Base-by-base conservation (phyloP, 2,888 invertebrate species). In the Stenchaetothrips biformis region DNA sequence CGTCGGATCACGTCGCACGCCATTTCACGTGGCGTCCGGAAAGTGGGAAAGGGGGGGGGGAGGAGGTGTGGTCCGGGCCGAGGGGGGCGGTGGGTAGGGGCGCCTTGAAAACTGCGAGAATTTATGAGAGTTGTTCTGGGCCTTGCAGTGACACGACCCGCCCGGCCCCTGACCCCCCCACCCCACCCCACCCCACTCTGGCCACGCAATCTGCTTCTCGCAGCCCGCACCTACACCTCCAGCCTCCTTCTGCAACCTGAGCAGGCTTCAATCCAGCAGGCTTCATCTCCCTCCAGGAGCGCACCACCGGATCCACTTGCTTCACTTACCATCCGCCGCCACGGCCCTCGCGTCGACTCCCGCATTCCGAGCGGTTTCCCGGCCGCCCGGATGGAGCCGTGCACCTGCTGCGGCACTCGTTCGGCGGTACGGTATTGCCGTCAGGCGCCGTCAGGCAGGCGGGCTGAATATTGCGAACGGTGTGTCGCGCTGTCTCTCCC, bases 121-220 rank as follows among this genome's bases (percentile, higher is more conserved):
- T 74, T 74, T 74, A 74, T 74, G 67, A 74, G 67, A 74, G 67
- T 74, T 74, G 67, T 74, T 74, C 67, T 7, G 67, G 67, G 67
- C 25, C 67, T 25, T 74, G 67, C 67, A 74, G 67, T 25, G 67
- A 74, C 67, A 74, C 67, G 59, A 59, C 59, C 18, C 18, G 59
- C 59, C 59, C 16, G 67, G 7, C 67, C 67, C 21, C 67, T 13
- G 59, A 13, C 6, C 16, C 59, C 13, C 13, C 18, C 16, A 7
- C 59, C 59, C 13, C 13, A 0, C 59, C 59, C 59, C 18, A 0
- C 59, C 13, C 59, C 59, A 6, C 59, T n/a, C n/a, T n/a, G n/a
- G n/a, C 18, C 59, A 18, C 59, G 16, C 59, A 18, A 16, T 59
- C 59, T 59, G 18, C 16, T 18, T 59, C 13, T 59, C 13, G 6